Evolutionary conservation across 2,797 vertebrate species (phyloP).

Genomic region (Rhinoraja longicauda): DNA sequence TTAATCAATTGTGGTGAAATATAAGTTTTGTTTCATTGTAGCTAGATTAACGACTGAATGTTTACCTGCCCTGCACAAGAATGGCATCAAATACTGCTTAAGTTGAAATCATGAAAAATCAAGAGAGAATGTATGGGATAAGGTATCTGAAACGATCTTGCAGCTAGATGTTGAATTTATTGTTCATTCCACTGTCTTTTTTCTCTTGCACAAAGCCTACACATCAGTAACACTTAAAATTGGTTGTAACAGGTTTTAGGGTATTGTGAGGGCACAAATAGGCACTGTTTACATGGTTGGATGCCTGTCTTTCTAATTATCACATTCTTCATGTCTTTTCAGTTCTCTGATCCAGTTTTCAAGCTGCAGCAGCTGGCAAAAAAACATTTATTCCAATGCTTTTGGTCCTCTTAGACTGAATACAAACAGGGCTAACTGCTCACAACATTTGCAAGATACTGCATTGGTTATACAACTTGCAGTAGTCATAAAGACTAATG

Average conservation of each 20-base stretch:
- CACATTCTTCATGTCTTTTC: background rate
- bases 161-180: background rate
- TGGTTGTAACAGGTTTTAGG: background rate
- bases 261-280: background rate
- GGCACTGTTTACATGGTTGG: no score
- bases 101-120: no score
- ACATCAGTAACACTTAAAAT: background rate
- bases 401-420: background rate
- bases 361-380: background rate
- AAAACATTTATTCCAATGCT: background rate
- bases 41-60: no score
- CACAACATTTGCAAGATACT: background rate
- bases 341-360: background rate
- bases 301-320: background rate
- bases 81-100: no score
- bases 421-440: background rate
- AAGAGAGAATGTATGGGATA: no score
- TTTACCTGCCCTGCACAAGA: no score
- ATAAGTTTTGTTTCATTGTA: background rate
- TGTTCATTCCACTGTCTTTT: background rate
- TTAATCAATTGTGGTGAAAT: background rate
- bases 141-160: no score
- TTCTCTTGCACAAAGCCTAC: background rate
- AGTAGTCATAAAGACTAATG: background rate
- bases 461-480: background rate